A percentile compares a stretch with the other conserved stretches of the same genome.
These are phyloP conservation scores for Melinaea menophilus DNA, from an alignment of 2,888 invertebrate genomes.

Conservation along the genomic window DNA sequence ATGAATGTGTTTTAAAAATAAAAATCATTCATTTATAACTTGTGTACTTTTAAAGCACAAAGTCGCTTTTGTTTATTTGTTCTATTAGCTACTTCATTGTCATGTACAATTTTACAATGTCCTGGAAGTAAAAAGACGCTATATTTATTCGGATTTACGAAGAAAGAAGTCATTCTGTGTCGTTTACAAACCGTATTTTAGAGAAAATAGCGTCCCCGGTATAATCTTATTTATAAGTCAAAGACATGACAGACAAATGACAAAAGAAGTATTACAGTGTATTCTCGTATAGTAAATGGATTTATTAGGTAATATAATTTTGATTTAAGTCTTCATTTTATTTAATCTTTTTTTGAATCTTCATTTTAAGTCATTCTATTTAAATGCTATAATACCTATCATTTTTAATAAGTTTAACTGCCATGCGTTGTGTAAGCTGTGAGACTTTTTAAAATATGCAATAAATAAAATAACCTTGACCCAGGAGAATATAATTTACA, in stretches of 20 bases:
- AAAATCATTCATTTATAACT: too few species aligned
- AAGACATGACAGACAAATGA: conserved; percentile 2
- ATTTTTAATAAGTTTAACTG: too few species aligned
- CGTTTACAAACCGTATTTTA: conserved; percentile 11
- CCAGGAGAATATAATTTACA: too few species aligned
- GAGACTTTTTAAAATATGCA: too few species aligned
- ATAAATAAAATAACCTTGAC: too few species aligned
- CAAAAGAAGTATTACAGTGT: background rate
- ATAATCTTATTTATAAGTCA: conserved; percentile 11
- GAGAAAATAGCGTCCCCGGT: conserved; percentile 12
- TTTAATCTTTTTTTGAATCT: background rate
- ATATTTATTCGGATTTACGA: conserved; percentile 48
- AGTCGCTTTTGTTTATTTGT: too few species aligned
- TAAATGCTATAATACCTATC: too few species aligned
- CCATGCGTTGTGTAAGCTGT: too few species aligned
- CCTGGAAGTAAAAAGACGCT: conserved; percentile 31
- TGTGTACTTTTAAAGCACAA: too few species aligned
- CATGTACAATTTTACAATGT: background rate
- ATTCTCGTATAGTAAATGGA: background rate
- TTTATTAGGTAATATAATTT: background rate
- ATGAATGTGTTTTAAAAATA: too few species aligned
- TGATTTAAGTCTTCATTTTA: background rate
- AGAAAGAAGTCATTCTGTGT: conserved; percentile 3
- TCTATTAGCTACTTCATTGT: too few species aligned
- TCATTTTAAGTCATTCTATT: background rate